phyloP scores from a whole-genome alignment of 1,140 invertebrate species.

The Papilio dardanus region DNA sequence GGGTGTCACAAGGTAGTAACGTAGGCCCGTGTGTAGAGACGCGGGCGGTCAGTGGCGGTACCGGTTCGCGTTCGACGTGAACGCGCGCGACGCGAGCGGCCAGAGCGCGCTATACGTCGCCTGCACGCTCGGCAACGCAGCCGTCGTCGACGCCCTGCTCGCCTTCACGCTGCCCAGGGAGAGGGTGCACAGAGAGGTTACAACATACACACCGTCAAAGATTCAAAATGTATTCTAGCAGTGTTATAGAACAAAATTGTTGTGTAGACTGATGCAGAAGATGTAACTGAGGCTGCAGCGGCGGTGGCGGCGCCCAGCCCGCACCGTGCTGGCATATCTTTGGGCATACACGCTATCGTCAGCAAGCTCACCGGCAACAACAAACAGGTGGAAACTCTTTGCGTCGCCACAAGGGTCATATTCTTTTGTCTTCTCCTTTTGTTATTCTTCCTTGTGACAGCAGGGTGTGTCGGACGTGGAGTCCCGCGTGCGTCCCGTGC shows the following conservation, averaged over 20 bases:
- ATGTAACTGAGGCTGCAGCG: slow-evolving; percentile 26
- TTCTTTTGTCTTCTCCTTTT: no score
- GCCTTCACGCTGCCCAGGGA: slow-evolving; percentile 70
- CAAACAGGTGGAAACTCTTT: slow-evolving; percentile 42
- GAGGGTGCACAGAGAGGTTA: slow-evolving; percentile 12
- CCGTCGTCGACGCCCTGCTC: slow-evolving; percentile 90
- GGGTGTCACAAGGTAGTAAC: background rate
- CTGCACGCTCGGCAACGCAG: slow-evolving; percentile 91
- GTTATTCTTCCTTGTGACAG: no score
- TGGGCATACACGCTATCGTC: slow-evolving; percentile 94
- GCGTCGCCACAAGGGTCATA: background rate
- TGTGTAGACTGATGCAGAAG: background rate
- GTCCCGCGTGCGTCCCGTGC: slow-evolving; percentile 50
- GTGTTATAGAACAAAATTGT: background rate
- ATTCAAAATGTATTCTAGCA: background rate
- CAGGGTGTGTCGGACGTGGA: slow-evolving; percentile 16
- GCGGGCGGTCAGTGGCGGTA: slow-evolving; percentile 90
- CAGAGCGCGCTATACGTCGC: slow-evolving; percentile 95
- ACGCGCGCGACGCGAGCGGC: slow-evolving; percentile 93
- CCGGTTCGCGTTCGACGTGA: slow-evolving; percentile 94
- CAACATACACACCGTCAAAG: background rate
- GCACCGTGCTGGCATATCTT: slow-evolving; percentile 90
- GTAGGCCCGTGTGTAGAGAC: slow-evolving; percentile 82
- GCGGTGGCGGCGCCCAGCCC: slow-evolving; percentile 80
- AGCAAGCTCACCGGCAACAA: slow-evolving; percentile 87